Evolutionary conservation across 2,888 invertebrate genomes (phyloP).

Genomic region (Stenchaetothrips biformis): DNA sequence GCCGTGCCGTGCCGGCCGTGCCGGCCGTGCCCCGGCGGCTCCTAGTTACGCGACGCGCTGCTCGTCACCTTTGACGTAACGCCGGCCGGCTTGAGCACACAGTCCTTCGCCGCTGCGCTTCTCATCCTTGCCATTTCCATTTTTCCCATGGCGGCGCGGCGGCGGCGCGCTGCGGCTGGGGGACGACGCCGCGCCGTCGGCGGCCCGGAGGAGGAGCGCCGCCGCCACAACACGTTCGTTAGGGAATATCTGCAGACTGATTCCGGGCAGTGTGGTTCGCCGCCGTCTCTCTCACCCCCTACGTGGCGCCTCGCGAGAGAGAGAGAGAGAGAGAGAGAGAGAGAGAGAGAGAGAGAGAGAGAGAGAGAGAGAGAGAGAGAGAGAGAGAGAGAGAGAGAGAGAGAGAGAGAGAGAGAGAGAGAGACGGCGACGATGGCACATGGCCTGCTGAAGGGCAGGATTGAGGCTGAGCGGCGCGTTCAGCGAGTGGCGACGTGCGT

Average conservation of each 20-base stretch:
- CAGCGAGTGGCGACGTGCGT: too few species aligned
- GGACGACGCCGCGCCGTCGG: neutral
- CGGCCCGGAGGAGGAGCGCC: neutral
- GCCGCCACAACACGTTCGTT: neutral
- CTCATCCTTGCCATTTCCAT: neutral
- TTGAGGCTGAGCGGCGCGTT: neutral
- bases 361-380: too few species aligned
- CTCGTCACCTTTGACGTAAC: neutral
- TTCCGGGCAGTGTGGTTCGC: neutral
- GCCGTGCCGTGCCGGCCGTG: too few species aligned
- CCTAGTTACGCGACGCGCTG: too few species aligned
- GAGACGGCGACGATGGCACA: too few species aligned
- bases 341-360: too few species aligned
- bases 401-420: too few species aligned
- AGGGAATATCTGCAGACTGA: neutral
- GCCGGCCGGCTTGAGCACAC: neutral
- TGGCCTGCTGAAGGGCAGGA: neutral
- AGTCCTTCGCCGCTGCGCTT: neutral
- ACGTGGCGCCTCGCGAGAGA: too few species aligned
- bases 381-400: too few species aligned
- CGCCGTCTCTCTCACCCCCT: neutral
- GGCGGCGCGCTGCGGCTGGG: neutral
- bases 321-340: too few species aligned
- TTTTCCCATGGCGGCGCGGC: neutral
- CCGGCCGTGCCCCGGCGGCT: too few species aligned